Evolutionary conservation across 2,113 vertebrate species (phyloP), one percentile per base, ranked within the genome.

Genomic region (Manacus vitellinus): DNA sequence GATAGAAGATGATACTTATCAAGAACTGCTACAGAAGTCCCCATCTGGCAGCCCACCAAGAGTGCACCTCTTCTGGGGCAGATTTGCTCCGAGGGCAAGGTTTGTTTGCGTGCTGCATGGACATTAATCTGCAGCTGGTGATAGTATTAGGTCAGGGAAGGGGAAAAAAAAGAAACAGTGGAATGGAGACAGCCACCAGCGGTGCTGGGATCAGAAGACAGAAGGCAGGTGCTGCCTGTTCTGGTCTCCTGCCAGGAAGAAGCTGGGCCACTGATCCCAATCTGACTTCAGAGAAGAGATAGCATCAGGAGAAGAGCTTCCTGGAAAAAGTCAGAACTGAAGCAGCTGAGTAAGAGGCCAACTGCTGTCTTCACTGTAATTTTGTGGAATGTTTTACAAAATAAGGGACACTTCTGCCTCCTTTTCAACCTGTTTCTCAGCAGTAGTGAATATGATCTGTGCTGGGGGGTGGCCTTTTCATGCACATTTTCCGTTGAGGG

Each of bases 181-280:
- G 22, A 92, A 74, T 0, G 0, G 6, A 30, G 41, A 31, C 0
- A 0, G 47, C 65, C 55, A 77, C 55, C 63, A 58, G 20, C 1
- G 0, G 16, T 74, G 14, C 4, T 21, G 39, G 51, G 30, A 74
- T 52, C 72, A 74, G 79, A 75, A 93, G 84, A 84, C 25, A 70
- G 54, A 86, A 88, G 10, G n/a, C 71, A 91, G 21, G 24, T 90
- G 54, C 54, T 92, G 46, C 37, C 33, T 41, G 4, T 66, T 68
- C 39, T 83, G 85, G 49, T 88, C 62, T 92, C 82, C 58, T 93
- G 62, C 78, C 75, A 80, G 82, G 68, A 92, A 4, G 67, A 92
- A 84, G 63, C 61, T 92, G 85, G 44, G 33, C 75, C 30, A n/a
- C 51, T 2, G 2, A 55, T 84, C 39, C 19, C 1, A 5, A 59